Conservation (phyloP, 1,140 invertebrate species). For the Camponotus pennsylvanicus region DNA sequence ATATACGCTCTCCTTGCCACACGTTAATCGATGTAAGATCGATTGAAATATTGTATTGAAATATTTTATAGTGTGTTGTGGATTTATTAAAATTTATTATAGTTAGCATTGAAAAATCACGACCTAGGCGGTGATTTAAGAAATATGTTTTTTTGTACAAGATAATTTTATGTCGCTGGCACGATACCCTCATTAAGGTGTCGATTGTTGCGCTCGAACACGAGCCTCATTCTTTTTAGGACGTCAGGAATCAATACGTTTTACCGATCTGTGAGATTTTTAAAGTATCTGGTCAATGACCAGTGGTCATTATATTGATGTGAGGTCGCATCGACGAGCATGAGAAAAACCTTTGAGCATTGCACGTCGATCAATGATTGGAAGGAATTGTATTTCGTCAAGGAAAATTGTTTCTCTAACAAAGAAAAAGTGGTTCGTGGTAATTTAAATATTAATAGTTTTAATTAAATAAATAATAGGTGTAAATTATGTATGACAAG, state of each 20-base stretch:
- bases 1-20: conserved; percentile 27
- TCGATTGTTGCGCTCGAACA: conserved; percentile 62
- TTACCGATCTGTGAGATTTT: background rate
- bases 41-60: conserved; percentile 36
- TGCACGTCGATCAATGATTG: conserved; percentile 13
- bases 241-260: background rate
- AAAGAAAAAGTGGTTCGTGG: too few relatives aligned
- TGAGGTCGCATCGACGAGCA: conserved; percentile 35
- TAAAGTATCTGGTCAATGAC: background rate
- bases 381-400: background rate
- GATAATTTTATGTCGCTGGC: conserved; percentile 65
- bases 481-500: background rate
- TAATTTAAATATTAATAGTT: background rate
- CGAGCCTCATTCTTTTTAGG: background rate
- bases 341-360: conserved; percentile 46
- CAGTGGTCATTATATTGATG: conserved; percentile 23
- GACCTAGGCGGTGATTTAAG: conserved; percentile 63
- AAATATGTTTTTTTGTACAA: conserved; percentile 73
- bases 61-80: conserved; percentile 48
- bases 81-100: conserved; percentile 61
- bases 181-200: conserved; percentile 60
- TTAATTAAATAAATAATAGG: background rate
- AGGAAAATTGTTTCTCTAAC: background rate
- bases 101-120: conserved; percentile 61
- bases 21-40: conserved; percentile 26